Base-by-base conservation (phyloP, 2,797 vertebrate species). In the Aldrovandia affinis region DNA sequence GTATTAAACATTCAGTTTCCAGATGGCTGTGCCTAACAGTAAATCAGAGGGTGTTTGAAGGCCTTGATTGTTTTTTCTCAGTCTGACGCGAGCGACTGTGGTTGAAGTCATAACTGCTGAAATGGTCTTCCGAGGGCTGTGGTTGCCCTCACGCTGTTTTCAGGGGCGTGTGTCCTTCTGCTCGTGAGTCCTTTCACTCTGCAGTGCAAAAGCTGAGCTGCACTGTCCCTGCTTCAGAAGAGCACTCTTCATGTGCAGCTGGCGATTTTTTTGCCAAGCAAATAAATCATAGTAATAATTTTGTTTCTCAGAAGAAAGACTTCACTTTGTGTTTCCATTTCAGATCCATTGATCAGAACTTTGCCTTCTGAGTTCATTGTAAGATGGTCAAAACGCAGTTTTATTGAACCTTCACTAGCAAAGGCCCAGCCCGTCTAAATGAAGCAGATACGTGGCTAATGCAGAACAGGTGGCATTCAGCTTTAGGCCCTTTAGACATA, bases 11-110 rank as follows among this genome's bases (percentile, higher is more conserved):
- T 84, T 61, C 30, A 61, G 70, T 83, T 65, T 83, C 83, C 83
- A 73, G 80, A 65, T 77, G 78, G 57, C 61, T 80, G 86, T 44
- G 73, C 33, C 59, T 81, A 36, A 70, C 50, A 20, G 75, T 84
- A 86, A 84, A 82, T 86, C 86, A 82, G 59, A 14, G n/a, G 44
- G 50, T 39, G 20, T 83, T 82, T 80, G 44, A 70, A 79, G 59
- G 47, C 73, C 33, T 68, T 33, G 63, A 79, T 80, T 77, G 36
- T 85, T 55, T 33, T 84, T 78, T 54, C 77, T 63, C 63, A 8
- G 42, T 87, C 55, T 80, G 81, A 85, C 61, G 83, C 57, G 77
- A 54, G 30, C 39, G 78, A 73, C 54, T 65, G 22, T 36, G 75
- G 54, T 81, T 50, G 80, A 20, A 33, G 55, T 50, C 42, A 25